These are phyloP conservation scores for Crocodylus rhombifer DNA, from an alignment of 2,797 vertebrate species.

Conservation along the genomic window DNA sequence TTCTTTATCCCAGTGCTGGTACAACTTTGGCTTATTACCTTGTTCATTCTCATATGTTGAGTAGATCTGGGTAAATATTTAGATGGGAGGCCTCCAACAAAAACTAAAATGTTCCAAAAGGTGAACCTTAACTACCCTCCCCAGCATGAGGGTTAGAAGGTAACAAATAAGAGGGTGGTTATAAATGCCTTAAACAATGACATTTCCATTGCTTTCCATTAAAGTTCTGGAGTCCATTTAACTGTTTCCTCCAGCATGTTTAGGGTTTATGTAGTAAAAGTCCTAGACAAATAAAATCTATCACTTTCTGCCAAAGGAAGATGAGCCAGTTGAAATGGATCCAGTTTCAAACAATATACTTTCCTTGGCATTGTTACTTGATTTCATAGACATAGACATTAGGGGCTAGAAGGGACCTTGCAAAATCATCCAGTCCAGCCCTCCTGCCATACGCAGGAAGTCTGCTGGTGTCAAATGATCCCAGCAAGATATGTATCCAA, in stretches of 20 bases:
- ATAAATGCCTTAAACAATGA: background rate
- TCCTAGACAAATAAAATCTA: conserved; percentile 48
- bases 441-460: too few species aligned
- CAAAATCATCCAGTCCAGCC: too few species aligned
- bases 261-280: conserved; percentile 9
- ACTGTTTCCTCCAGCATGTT: background rate
- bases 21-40: background rate
- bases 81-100: background rate
- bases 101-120: background rate
- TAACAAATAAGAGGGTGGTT: background rate
- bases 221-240: background rate
- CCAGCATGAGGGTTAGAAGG: background rate
- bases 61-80: background rate
- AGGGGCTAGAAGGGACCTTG: too few species aligned
- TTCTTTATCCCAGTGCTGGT: background rate
- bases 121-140: background rate
- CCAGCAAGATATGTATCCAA: too few species aligned
- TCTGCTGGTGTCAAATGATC: too few species aligned
- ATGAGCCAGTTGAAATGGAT: conserved; percentile 40
- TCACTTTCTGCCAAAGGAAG: conserved; percentile 20
- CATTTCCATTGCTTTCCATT: background rate
- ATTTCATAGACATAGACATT: background rate
- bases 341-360: conserved; percentile 46
- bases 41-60: background rate
- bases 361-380: conserved; percentile 49